Conservation (phyloP, 2,888 invertebrate species). For the Brenthis ino region DNA sequence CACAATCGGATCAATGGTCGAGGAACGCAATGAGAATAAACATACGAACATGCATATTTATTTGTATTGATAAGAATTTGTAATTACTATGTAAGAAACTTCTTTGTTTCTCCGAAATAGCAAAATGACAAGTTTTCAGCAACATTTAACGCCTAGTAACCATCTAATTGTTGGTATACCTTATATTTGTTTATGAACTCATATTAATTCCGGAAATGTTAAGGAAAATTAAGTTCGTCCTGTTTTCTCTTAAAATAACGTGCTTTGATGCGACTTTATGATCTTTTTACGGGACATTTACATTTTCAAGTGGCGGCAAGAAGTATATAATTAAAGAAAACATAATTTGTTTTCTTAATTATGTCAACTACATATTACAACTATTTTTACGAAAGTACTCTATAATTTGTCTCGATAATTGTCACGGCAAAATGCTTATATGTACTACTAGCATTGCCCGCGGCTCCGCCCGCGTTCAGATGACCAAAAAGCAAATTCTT, state of each 20-base stretch:
- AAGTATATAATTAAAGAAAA: conserved; percentile 12
- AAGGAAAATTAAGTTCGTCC: conserved; percentile 11
- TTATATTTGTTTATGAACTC: not conserved
- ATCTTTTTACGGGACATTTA: conserved; percentile 37
- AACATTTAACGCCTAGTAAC: not conserved
- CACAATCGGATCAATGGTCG: too few species aligned
- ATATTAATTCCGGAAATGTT: not conserved
- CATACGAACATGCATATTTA: too few species aligned
- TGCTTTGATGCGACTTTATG: conserved; percentile 27
- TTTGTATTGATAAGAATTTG: too few species aligned
- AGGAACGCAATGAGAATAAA: too few species aligned
- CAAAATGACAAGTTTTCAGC: not conserved
- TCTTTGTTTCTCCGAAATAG: not conserved
- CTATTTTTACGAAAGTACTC: too few species aligned
- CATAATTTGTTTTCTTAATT: not conserved
- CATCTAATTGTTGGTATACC: conserved; percentile 1
- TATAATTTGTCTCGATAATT: too few species aligned
- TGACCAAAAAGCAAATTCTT: too few species aligned
- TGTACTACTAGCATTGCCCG: too few species aligned
- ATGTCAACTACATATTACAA: too few species aligned
- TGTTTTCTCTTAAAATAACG: conserved; percentile 6
- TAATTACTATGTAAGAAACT: not conserved
- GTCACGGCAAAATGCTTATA: too few species aligned
- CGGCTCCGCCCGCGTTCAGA: too few species aligned
- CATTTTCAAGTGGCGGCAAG: conserved; percentile 34